phyloP scores from a whole-genome alignment of 1,140 invertebrate genomes.

The Arctopsyche grandis region DNA sequence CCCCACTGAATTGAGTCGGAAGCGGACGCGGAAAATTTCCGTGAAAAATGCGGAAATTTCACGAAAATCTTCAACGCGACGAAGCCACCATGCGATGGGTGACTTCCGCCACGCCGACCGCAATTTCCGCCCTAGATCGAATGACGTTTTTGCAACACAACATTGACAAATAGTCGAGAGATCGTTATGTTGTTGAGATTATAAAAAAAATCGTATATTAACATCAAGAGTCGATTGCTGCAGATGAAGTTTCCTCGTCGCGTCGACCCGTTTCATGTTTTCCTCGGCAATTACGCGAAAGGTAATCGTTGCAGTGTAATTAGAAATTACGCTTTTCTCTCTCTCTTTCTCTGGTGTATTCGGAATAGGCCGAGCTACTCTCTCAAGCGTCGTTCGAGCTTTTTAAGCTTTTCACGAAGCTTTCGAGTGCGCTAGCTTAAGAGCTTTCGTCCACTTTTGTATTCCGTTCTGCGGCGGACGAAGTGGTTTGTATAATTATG shows the following conservation, averaged over 20 bases:
- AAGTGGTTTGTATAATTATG: background rate
- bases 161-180: no score
- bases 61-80: no score
- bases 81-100: no score
- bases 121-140: slow-evolving; percentile 13
- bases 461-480: background rate
- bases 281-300: slow-evolving; percentile 3
- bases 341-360: background rate
- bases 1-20: background rate
- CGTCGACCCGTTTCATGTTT: background rate
- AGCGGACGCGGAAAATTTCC: background rate
- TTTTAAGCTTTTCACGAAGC: background rate
- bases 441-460: slow-evolving; percentile 7
- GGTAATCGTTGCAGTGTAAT: slow-evolving; percentile 9
- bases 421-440: background rate
- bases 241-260: no score
- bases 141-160: background rate
- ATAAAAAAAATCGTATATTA: no score
- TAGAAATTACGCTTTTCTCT: background rate
- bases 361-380: no score
- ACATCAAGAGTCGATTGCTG: no score
- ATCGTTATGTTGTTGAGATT: no score
- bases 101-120: background rate
- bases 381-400: background rate
- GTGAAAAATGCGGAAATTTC: background rate